Evolutionary conservation across 2,113 vertebrate species (phyloP), one percentile per base, ranked within the genome.

Genomic region (Erinaceus europaeus): DNA sequence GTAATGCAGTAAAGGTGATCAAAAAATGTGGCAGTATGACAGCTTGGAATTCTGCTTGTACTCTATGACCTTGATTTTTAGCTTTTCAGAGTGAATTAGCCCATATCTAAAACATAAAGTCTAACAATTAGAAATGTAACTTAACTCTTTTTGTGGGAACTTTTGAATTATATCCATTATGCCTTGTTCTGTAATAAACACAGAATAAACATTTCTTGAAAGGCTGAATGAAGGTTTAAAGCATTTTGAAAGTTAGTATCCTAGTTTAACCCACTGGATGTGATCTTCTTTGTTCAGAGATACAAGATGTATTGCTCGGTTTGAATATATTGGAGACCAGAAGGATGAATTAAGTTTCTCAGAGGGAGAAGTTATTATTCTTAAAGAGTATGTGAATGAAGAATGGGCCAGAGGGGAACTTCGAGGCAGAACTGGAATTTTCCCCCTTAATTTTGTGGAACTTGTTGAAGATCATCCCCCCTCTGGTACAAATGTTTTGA

Each of bases 361-460:
- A 9, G 98, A 99, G 96, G 98, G 98, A 50, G 98, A 99, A 75
- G 96, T 97, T 78, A 99, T 99, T 95, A 65, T 95, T 94, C 97
- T 99, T 72, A 98, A 97, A 84, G 98, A 97, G 93, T 98, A 98
- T 23, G 38, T 98, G 68, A 98, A 97, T 86, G 96, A 99, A 79
- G 99, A 99, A 9, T 99, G 99, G 99, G 99, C 97, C 65, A 97
- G 96, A 89, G 99, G 99, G 86, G 97, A 98, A 85, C 82, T 98
- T 2, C 97, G 95, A 75, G 89, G 80, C 93, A 72, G 7, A 0
- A 93, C 86, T 29, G 99, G 99, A 90, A 97, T 98, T 93, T 99
- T 99, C 89, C 99, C 99, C 40, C 97, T 99, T 23, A 98, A 98
- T 94, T 99, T 98, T 48, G 98, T 99, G 50, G 98, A 99, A 61